These are phyloP conservation scores for Microtus montanus DNA, from an alignment of 2,113 vertebrate species.

Conservation along the genomic window DNA sequence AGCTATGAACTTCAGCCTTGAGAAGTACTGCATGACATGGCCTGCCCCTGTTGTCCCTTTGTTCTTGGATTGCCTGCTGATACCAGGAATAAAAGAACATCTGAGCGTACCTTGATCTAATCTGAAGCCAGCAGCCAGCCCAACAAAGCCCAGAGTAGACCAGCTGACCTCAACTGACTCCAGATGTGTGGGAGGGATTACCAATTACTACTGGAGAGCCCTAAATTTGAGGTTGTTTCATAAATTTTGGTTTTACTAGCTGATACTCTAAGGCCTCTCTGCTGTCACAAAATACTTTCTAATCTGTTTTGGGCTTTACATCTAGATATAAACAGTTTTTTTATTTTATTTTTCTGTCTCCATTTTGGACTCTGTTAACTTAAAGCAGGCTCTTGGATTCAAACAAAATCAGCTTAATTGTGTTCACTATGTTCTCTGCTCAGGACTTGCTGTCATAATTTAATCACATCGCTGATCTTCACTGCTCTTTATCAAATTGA, in stretches of 20 bases:
- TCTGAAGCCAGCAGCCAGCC: not conserved
- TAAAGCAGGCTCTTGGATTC: not conserved
- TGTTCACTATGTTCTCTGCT: not conserved
- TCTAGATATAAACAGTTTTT: not conserved
- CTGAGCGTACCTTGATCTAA: not conserved
- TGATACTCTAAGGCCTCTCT: not conserved
- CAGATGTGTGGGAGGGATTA: not conserved
- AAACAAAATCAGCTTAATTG: not conserved
- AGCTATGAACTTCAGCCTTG: not conserved
- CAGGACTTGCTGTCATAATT: not conserved
- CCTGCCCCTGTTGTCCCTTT: not conserved
- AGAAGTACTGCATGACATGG: rapidly evolving
- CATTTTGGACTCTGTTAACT: not conserved
- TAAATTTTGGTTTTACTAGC: not conserved
- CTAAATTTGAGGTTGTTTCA: not conserved
- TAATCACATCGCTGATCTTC: not conserved
- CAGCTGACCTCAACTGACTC: not conserved
- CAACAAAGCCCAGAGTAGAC: not conserved
- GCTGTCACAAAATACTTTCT: not conserved
- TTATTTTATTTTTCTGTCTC: not conserved
- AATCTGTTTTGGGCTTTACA: not conserved
- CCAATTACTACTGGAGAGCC: rapidly evolving
- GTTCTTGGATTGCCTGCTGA: not conserved
- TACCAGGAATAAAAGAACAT: not conserved
- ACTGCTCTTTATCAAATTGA: conserved; percentile 5